Evolutionary conservation across 2,888 invertebrate genomes (phyloP), one percentile per base, ranked within the genome.

Genomic region (Mayetiola destructor): DNA sequence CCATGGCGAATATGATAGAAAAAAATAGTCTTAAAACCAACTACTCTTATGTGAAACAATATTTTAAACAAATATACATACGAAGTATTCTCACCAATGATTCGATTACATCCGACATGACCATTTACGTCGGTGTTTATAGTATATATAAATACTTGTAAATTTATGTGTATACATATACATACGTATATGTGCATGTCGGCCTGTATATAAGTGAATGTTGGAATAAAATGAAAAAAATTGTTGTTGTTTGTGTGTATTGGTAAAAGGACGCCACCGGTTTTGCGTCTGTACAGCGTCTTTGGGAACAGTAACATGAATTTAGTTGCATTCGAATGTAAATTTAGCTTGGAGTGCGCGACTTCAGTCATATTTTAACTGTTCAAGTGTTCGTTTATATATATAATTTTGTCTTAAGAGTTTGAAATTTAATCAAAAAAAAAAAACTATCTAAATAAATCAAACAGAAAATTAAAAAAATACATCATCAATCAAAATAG

Each of bases 261-360:
- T 55, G 29, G 58, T 56, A 56, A 59, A 59, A 59, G 59, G 59
- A 59, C 59, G 59, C 59, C 59, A 59, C 57, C 57, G 57, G 54
- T 57, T 57, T 58, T 36, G 58, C 55, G 48, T 58, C 55, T 55
- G 20, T 23, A 58, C 36, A 29, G 56, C 56, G 42, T 48, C 42
- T 35, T 54, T 37, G 54, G 21, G 39, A 56, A 56, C 56, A 42
- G 39, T 32, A 40, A 36, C 55, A 35, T 30, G 18, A 29, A 42
- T 56, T 56, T 21, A 32, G 40, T 56, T 56, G 56, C 37, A 56
- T 56, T 32, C 20, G 53, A 53, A 53, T 53, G 30, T 53, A 56
- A 56, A 56, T 30, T 29, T 20, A 56, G 37, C 21, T 56, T 42
- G 39, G 55, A 54, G 59, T 57, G 42, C 35, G 56, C 40, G 52